These are phyloP conservation scores for Indri indri DNA, from an alignment of 2,113 vertebrate genomes.

Conservation along the genomic window DNA sequence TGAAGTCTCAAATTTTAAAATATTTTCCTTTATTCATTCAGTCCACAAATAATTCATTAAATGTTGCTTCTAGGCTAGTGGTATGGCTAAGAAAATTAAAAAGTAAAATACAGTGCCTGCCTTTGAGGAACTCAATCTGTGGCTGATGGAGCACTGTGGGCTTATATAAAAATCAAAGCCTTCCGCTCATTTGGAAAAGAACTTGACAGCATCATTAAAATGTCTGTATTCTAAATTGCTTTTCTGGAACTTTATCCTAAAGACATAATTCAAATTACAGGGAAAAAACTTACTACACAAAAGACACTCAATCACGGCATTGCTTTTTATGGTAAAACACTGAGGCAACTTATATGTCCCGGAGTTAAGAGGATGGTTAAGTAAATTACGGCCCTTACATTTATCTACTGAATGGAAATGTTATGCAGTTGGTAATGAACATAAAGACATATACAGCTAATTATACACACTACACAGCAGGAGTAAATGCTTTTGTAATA, in stretches of 20 bases:
- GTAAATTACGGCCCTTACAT: background rate
- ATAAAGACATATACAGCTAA: background rate
- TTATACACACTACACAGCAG: background rate
- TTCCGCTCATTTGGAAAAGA: background rate
- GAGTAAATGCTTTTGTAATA: background rate
- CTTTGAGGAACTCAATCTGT: background rate
- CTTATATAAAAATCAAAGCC: conserved; percentile 4
- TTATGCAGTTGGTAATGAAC: background rate
- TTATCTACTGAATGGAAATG: background rate
- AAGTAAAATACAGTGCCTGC: background rate
- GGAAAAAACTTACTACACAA: background rate
- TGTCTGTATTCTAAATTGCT: conserved; percentile 11
- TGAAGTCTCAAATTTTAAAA: conserved; percentile 13
- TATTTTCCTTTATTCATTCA: background rate
- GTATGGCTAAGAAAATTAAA: background rate
- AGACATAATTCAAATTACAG: conserved; percentile 21
- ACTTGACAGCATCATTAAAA: conserved; percentile 27
- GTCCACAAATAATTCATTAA: background rate
- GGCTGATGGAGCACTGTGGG: background rate
- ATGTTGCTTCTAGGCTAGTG: background rate
- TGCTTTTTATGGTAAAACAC: conserved; percentile 10
- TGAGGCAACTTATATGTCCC: background rate
- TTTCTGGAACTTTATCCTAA: conserved; percentile 20
- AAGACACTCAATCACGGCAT: background rate
- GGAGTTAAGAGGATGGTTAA: background rate